Conservation (phyloP, 2,888 invertebrate genomes). For the Saturnia japonica region DNA sequence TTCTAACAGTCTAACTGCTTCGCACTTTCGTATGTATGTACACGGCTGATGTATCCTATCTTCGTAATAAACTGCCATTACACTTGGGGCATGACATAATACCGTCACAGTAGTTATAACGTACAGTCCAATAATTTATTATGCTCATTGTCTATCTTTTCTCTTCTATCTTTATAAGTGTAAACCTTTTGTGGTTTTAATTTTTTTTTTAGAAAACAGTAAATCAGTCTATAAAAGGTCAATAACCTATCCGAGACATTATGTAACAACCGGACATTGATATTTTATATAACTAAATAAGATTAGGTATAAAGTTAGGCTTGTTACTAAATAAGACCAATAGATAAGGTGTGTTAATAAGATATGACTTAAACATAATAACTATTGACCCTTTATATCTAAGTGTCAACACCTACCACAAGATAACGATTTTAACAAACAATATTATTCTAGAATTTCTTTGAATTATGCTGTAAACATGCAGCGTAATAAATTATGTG, state of each 20-base stretch:
- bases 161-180: too few species aligned
- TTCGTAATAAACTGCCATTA: too few species aligned
- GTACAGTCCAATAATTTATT: too few species aligned
- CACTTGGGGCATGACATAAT: too few species aligned
- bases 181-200: too few species aligned
- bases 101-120: too few species aligned
- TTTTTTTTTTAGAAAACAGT: background rate
- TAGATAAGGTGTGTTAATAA: constrained; percentile 34
- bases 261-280: background rate
- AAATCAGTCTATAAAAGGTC: background rate
- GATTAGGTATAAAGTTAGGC: constrained; percentile 13
- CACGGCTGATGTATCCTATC: too few species aligned
- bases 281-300: background rate
- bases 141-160: too few species aligned
- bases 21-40: too few species aligned
- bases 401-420: constrained; percentile 39
- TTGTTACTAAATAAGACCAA: constrained; percentile 19
- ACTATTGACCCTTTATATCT: constrained; percentile 32
- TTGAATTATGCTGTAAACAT: constrained; percentile 33
- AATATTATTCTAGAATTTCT: constrained; percentile 41
- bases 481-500: background rate
- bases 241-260: background rate
- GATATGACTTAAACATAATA: constrained; percentile 27
- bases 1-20: too few species aligned
- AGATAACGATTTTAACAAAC: constrained; percentile 42